These are phyloP conservation scores for Halocynthia aurantium DNA, from an alignment of 23 tunicate genomes.

Conservation along the genomic window DNA sequence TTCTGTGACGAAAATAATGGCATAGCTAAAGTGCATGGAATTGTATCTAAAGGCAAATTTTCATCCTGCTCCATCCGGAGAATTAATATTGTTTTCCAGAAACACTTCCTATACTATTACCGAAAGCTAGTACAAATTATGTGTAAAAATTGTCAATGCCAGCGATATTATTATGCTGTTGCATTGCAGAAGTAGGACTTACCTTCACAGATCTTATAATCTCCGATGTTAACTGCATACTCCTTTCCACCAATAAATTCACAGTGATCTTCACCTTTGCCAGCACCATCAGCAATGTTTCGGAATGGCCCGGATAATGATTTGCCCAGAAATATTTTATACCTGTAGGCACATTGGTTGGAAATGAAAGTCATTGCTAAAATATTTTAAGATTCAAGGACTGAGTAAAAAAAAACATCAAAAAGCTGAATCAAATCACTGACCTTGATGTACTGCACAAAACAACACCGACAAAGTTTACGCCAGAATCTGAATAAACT, in stretches of 20 bases:
- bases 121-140: no score
- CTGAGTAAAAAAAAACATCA: background rate
- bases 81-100: no score
- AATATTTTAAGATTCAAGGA: no score
- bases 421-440: slow-evolving; percentile 17
- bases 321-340: slow-evolving; percentile 74
- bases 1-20: no score
- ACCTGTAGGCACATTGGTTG: slow-evolving; percentile 17
- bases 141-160: background rate
- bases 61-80: no score
- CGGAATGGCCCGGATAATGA: slow-evolving; percentile 47
- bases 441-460: slow-evolving; percentile 61
- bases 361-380: no score
- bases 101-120: no score
- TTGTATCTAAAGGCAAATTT: no score
- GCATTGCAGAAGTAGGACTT: no score
- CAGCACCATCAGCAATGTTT: slow-evolving; percentile 79
- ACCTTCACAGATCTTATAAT: slow-evolving; percentile 62
- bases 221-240: slow-evolving; percentile 59
- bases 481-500: slow-evolving; percentile 15
- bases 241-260: slow-evolving; percentile 62
- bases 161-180: background rate
- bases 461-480: slow-evolving; percentile 59
- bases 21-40: no score
- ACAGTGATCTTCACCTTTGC: slow-evolving; percentile 93